Evolutionary conservation across 2,113 vertebrate species (phyloP).

Genomic region (Nettapus auritus): DNA sequence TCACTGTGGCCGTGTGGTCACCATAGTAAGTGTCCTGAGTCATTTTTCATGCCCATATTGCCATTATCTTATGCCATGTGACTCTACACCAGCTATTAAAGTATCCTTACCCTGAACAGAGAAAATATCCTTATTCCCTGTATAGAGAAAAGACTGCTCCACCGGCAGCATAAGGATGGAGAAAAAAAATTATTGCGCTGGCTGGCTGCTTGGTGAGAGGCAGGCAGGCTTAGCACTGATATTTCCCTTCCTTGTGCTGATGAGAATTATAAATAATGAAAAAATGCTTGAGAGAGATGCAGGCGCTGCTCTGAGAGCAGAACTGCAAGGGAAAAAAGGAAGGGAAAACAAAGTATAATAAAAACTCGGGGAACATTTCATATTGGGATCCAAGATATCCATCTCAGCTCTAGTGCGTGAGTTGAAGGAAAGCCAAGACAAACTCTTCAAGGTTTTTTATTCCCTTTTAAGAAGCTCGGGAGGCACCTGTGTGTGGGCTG

Average conservation of each 20-base stretch:
- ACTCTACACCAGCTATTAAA: neutral
- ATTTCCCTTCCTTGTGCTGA: neutral
- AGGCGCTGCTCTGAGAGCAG: neutral
- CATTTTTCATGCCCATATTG: neutral
- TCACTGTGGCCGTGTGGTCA: accelerated
- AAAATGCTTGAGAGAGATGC: neutral
- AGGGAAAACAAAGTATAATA: neutral
- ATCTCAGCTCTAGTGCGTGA: neutral
- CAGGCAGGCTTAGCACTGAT: neutral
- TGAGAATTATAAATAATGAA: neutral
- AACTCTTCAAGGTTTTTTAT: neutral
- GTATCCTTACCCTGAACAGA: accelerated
- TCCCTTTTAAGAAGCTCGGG: neutral
- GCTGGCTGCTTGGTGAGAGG: neutral
- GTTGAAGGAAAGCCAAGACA: neutral
- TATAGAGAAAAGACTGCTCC: neutral
- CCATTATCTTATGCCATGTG: neutral
- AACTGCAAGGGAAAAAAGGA: neutral
- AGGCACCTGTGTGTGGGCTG: neutral
- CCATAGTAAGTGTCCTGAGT: neutral
- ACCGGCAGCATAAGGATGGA: neutral
- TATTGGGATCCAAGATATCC: neutral
- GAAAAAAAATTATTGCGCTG: accelerated
- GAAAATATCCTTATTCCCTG: neutral
- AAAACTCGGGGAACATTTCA: neutral